Evolutionary conservation across 53 echinoderm and acorn worm species (phyloP), one percentile per base, ranked within the genome.

Genomic region (Holothuria leucospilota): DNA sequence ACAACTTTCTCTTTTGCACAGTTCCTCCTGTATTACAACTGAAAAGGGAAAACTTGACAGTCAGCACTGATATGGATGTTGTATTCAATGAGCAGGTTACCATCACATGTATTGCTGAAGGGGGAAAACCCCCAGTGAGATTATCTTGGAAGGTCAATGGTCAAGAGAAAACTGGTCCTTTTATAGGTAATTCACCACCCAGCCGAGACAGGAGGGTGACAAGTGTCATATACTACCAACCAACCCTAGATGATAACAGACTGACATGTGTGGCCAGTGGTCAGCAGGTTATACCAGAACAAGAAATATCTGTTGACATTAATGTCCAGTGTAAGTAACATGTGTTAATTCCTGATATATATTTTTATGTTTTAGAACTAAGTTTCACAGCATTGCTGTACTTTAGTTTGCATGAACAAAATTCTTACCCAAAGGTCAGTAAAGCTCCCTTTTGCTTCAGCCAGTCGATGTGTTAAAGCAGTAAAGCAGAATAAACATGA

Each of bases 311-410:
- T 16, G n/a, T 21, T 13, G 34, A 2, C 12, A 16, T 80, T 28
- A 80, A 80, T 59, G 80, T 80, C 61, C 56, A 30, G 39, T 80
- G 80, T 80, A 34, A 80, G 80, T 18, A 16, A 56, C 15, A 0
- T 15, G 15, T 56, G 34, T 2, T 34, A 34, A 34, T 34, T 1
- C 34, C 34, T 34, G 34, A 34, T 34, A 3, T 2, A 34, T 34
- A 34, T 34, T 34, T 1, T 34, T 34, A 34, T 34, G 2, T 34
- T 34, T 34, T 34, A 34, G 34, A 34, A 3, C 34, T 34, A 34
- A 34, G 34, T 34, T 34, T 34, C 34, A 34, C 34, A 34, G 34
- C 34, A 34, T n/a, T n/a, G n/a, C 34, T 34, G 34, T 34, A 34
- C 34, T n/a, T 34, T 34, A 34, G 3, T 34, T n/a, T 34, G 34